These are phyloP conservation scores for Orestias chungarensis DNA, from an alignment of 2,797 vertebrate genomes.

Conservation along the genomic window DNA sequence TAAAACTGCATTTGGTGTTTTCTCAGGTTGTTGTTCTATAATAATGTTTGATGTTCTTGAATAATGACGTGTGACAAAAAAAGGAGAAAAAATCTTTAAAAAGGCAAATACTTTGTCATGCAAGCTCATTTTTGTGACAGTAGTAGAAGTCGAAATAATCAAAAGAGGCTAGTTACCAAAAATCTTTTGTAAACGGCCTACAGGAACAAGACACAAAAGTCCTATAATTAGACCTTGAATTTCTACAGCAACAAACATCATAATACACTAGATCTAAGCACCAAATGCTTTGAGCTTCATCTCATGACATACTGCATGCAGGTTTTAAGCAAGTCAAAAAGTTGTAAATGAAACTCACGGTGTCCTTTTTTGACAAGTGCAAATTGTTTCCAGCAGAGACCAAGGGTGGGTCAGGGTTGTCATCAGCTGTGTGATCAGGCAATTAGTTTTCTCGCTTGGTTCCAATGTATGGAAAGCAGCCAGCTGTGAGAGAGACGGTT, in stretches of 20 bases:
- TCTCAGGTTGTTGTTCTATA: neutral
- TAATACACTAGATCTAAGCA: conserved; percentile 12
- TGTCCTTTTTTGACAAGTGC: conserved; percentile 38
- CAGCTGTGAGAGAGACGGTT: conserved; percentile 9
- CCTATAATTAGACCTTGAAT: conserved; percentile 18
- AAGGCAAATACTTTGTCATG: neutral
- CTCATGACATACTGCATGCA: conserved; percentile 42
- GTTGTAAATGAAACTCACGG: conserved; percentile 36
- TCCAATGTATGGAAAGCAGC: conserved; percentile 14
- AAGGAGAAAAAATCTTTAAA: neutral
- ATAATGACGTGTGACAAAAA: neutral
- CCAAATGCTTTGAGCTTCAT: conserved; percentile 44
- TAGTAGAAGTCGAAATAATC: neutral
- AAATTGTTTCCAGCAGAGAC: conserved; percentile 33
- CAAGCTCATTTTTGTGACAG: neutral
- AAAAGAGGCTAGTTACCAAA: neutral
- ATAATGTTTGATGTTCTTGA: neutral
- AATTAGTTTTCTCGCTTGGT: conserved; percentile 10
- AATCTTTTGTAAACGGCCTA: neutral
- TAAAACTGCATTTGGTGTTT: too few relatives aligned
- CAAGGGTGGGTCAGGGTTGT: conserved; percentile 29
- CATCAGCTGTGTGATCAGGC: conserved; percentile 20
- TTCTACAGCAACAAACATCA: conserved; percentile 49
- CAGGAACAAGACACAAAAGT: neutral
- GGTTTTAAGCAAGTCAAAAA: conserved; percentile 40